A percentile compares a stretch with the other conserved stretches of the same genome.
phyloP scores from a whole-genome alignment of 2,797 vertebrate genomes.

The Sternarchorhynchus goeldii region DNA sequence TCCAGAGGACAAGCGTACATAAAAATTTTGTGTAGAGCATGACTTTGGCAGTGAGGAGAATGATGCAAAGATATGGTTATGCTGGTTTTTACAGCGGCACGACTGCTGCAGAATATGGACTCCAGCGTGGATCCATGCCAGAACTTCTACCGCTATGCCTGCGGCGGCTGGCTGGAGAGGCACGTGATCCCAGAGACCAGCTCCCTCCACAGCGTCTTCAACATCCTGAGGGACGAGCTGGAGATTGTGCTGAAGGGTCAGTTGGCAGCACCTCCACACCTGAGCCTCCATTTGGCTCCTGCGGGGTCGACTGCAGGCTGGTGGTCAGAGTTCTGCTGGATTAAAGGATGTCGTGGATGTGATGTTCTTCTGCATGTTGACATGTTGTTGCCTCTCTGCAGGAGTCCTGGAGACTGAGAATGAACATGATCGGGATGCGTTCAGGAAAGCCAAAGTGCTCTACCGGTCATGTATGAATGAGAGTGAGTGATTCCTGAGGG shows the following conservation, averaged over 20 bases:
- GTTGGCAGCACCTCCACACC: conserved; percentile 19
- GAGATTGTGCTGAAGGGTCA: conserved; percentile 95
- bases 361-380: background rate
- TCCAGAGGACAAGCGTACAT: too few species aligned
- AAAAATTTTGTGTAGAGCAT: too few species aligned
- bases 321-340: background rate
- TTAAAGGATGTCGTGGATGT: background rate
- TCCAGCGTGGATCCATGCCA: conserved; percentile 82
- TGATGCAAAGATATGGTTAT: background rate
- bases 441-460: conserved; percentile 89
- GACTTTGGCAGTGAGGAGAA: too few species aligned
- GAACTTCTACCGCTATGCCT: conserved; percentile 95
- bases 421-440: conserved; percentile 83
- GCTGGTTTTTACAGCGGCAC: conserved; percentile 76
- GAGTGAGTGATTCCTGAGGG: conserved; percentile 75
- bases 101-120: conserved; percentile 95
- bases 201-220: conserved; percentile 92
- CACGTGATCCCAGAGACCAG: conserved; percentile 94
- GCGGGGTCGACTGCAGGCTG: background rate
- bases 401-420: conserved; percentile 85
- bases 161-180: conserved; percentile 89
- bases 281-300: background rate
- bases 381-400: conserved; percentile 59
- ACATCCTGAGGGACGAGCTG: conserved; percentile 90
- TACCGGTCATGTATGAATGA: conserved; percentile 97